Percentiles rank a stretch among this genome's conserved stretches.
phyloP scores from a whole-genome alignment of 2,888 invertebrate genomes.

The Caenorhabditis sp. region DNA sequence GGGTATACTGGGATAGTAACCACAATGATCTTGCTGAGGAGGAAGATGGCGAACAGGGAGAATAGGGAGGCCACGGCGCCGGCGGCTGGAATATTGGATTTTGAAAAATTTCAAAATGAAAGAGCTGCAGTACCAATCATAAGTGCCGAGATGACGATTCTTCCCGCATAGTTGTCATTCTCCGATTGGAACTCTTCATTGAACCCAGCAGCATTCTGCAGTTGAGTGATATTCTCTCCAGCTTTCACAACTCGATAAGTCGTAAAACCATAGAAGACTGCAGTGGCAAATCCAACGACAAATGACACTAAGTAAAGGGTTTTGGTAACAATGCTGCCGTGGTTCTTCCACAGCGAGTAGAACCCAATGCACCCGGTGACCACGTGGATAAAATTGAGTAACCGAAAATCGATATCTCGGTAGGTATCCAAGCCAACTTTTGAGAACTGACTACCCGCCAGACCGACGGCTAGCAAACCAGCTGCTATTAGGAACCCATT shows the following conservation, averaged over 20 bases:
- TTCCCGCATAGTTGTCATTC: slow-evolving; percentile 76
- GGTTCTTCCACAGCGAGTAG: slow-evolving; percentile 79
- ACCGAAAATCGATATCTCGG: slow-evolving; percentile 81
- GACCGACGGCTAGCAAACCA: slow-evolving; percentile 78
- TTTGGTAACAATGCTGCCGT: slow-evolving; percentile 82
- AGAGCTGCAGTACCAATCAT: too few relatives aligned
- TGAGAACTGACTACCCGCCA: slow-evolving; percentile 81
- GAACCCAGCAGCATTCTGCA: slow-evolving; percentile 66
- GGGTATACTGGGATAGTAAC: slow-evolving; percentile 75
- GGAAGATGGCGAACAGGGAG: slow-evolving; percentile 73
- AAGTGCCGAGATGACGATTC: slow-evolving; percentile 78
- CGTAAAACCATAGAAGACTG: slow-evolving; percentile 82
- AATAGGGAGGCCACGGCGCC: slow-evolving; percentile 76
- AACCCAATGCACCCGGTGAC: slow-evolving; percentile 79
- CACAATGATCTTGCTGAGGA: slow-evolving; percentile 78
- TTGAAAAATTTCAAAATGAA: too few relatives aligned
- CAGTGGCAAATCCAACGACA: slow-evolving; percentile 77
- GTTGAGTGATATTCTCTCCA: slow-evolving; percentile 57
- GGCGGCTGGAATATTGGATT: too few relatives aligned
- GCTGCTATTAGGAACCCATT: slow-evolving; percentile 78
- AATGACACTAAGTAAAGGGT: slow-evolving; percentile 79
- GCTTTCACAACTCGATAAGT: slow-evolving; percentile 77
- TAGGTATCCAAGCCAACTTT: slow-evolving; percentile 80
- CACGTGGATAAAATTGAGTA: slow-evolving; percentile 79
- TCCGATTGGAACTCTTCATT: slow-evolving; percentile 75